Base-by-base conservation (phyloP, 2,797 vertebrate genomes). In the Chanos chanos region DNA sequence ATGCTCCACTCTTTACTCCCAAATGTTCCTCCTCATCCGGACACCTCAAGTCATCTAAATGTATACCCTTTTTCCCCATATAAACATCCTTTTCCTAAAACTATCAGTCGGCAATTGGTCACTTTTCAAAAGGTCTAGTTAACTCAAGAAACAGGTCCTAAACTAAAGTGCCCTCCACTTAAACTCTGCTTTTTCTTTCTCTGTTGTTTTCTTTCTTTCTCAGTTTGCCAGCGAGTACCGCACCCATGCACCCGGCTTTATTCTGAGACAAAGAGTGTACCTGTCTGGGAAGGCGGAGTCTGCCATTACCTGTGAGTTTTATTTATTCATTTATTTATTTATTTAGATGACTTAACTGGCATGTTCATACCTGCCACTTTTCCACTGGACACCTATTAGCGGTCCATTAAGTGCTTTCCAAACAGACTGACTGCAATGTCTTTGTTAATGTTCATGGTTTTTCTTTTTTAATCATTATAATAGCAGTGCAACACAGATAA, bases 291-390 rank as follows among this genome's bases (percentile, higher is more conserved):
- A 83, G 92, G 85, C 16, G 92, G 91, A 58, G 77, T 92, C 76
- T 99, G 92, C 71, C 95, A 91, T 86, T 95, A 96, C 68, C 83
- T 94, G 96, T 99, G 83, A 96, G 95, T 92, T 72, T 7, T 39
- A 25, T 31, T 48, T 25, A 8, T 27, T 27, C 27, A 30, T 4
- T 8, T 8, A 30, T 4, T 30, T 30, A 30, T 4, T 4, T n/a
- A n/a, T n/a, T n/a, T n/a, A n/a, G n/a, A n/a, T n/a, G n/a, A 34
- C 31, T 57, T 21, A 27, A 37, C 27, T 50, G 9, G 58, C 22
- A 16, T n/a, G 30, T 56, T 25, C n/a, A 3, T 28, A 34, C 37
- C 33, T 50, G 45, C n/a, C n/a, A n/a, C n/a, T n/a, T n/a, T n/a
- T n/a, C n/a, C n/a, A n/a, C n/a, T n/a, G n/a, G n/a, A n/a, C n/a